Evolutionary conservation across 2,113 vertebrate species (phyloP).

Genomic region (Trogon surrucura): DNA sequence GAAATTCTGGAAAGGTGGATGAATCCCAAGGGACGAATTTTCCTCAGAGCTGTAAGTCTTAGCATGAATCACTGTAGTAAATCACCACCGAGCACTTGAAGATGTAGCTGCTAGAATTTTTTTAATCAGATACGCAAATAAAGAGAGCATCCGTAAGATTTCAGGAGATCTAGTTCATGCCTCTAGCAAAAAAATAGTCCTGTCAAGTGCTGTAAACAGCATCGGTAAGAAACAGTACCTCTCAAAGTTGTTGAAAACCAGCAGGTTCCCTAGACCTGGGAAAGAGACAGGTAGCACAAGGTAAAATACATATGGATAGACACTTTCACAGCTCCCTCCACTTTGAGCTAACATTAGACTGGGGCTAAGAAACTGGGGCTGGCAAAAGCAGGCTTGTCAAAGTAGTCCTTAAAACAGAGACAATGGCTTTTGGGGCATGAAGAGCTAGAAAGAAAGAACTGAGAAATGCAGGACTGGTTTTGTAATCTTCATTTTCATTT

Average conservation of each 20-base stretch:
- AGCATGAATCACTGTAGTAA: slow-evolving; percentile 54
- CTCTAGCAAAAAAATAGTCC: slow-evolving; percentile 44
- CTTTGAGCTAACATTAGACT: slow-evolving; percentile 16
- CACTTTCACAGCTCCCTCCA: neutral
- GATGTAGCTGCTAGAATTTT: slow-evolving; percentile 20
- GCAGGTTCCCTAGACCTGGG: neutral
- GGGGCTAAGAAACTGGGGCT: slow-evolving; percentile 21
- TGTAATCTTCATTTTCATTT: neutral
- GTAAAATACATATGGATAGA: neutral
- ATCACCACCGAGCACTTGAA: slow-evolving; percentile 19
- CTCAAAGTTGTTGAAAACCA: neutral
- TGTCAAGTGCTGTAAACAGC: slow-evolving; percentile 6
- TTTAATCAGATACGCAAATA: slow-evolving; percentile 24
- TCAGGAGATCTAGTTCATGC: slow-evolving; percentile 20
- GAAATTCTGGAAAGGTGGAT: slow-evolving; percentile 51
- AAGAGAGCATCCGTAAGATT: slow-evolving; percentile 14
- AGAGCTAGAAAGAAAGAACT: neutral
- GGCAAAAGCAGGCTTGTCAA: neutral
- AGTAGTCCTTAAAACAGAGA: slow-evolving; percentile 7
- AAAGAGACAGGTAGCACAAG: neutral
- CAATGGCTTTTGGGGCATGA: neutral
- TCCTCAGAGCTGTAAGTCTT: slow-evolving; percentile 15
- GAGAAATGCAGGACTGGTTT: neutral
- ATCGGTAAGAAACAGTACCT: neutral
- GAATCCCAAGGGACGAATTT: slow-evolving; percentile 39